Conservation (phyloP, 2,113 vertebrate genomes). For the Pelecanus crispus region DNA sequence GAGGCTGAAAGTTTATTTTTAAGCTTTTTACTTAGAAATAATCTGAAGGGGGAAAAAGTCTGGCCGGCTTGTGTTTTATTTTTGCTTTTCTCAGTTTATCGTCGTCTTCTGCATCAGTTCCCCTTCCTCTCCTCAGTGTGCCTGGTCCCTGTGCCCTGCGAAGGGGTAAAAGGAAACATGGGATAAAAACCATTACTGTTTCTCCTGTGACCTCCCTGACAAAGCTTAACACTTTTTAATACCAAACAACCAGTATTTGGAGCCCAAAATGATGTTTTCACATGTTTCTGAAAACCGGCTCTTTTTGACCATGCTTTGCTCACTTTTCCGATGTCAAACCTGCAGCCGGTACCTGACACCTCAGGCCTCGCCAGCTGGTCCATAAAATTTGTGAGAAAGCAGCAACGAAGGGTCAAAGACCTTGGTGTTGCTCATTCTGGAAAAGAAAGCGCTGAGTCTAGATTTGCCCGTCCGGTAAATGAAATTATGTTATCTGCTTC, state of each 20-base stretch:
- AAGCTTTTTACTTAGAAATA: not conserved
- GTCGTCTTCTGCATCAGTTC: not conserved
- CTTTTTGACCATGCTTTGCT: not conserved
- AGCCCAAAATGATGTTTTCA: not conserved
- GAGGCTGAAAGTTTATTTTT: not conserved
- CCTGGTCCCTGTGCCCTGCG: accelerated
- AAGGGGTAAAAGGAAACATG: not conserved
- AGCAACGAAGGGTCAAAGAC: not conserved
- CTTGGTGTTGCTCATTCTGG: not conserved
- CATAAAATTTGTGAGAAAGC: not conserved
- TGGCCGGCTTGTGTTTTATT: not conserved
- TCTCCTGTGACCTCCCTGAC: not conserved
- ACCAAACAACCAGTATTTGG: not conserved
- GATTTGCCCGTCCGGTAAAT: not conserved
- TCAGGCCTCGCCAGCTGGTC: not conserved
- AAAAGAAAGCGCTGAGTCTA: not conserved
- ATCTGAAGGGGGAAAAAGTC: not conserved
- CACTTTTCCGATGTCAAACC: not conserved
- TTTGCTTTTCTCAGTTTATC: not conserved
- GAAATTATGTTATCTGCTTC: not conserved
- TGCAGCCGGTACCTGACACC: not conserved
- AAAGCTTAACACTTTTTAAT: not conserved
- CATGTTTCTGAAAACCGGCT: not conserved
- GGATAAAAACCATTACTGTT: not conserved
- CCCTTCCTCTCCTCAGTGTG: not conserved